phyloP scores from a whole-genome alignment of 2,888 invertebrate species.

The Eretmocerus hayati region DNA sequence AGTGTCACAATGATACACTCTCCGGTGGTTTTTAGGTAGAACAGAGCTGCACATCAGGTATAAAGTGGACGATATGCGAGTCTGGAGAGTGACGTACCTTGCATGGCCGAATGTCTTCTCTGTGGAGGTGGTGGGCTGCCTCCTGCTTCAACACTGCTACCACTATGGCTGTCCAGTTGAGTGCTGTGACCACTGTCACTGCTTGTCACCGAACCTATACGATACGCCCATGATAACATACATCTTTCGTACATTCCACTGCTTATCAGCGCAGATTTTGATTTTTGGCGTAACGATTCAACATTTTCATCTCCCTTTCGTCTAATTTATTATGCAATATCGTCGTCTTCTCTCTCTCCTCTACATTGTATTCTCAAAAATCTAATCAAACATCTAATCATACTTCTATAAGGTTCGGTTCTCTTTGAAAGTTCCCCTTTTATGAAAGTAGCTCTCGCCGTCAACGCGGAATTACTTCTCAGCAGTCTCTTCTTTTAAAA shows the following conservation, averaged over 20 bases:
- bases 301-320: no score
- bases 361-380: no score
- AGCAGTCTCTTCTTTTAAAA: slow-evolving; percentile 2
- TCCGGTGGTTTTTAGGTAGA: no score
- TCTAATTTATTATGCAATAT: no score
- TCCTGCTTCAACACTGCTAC: slow-evolving; percentile 52
- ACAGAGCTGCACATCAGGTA: no score
- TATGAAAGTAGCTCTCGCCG: slow-evolving; percentile 1
- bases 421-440: neutral
- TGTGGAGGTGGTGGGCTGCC: slow-evolving; percentile 51
- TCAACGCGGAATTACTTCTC: slow-evolving; percentile 2
- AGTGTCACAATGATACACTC: no score
- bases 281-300: no score
- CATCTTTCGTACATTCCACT: neutral
- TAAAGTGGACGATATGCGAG: neutral
- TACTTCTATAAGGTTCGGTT: no score
- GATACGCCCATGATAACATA: slow-evolving; percentile 24
- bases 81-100: slow-evolving; percentile 43
- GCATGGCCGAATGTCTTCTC: slow-evolving; percentile 52
- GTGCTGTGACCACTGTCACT: slow-evolving; percentile 87
- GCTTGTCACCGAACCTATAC: slow-evolving; percentile 78
- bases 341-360: slow-evolving; percentile 9
- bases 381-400: no score
- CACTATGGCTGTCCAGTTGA: slow-evolving; percentile 59
- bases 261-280: neutral